Evolutionary conservation across 2,797 vertebrate genomes (phyloP), one percentile per base, ranked within the genome.

Genomic region (Tachyglossus aculeatus): DNA sequence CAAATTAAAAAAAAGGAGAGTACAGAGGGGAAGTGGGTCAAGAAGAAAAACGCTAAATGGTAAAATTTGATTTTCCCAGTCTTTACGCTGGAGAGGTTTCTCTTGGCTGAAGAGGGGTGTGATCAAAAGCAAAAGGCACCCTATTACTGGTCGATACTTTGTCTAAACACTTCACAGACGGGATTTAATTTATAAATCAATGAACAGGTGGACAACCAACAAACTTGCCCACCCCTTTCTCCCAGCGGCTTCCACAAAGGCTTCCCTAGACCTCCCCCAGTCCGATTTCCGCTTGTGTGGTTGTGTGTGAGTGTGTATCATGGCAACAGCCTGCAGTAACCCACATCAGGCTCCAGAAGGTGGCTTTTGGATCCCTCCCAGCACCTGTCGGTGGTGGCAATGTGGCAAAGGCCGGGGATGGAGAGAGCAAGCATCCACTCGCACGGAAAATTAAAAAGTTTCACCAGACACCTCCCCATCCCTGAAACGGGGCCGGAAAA

Each of bases 261-360:
- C 9, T 18, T 25, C 56, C 57, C 53, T 31, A 51, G 29, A 41
- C 29, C 36, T 22, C 64, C 33, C 34, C 16, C 64, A 27, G 21
- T 34, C 32, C 16, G 33, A 33, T 32, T 16, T n/a, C n/a, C 18
- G 7, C 51, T 40, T 54, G 51, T 81, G 44, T 66, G 63, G 75
- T 67, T 52, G 43, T 37, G 74, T 78, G 86, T 6, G 52, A 65
- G 53, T 52, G 34, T 10, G 88, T 83, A 84, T 55, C 80, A 63
- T 67, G 86, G 88, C 86, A 92, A 91, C 89, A 56, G 71, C 61
- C 68, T 33, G 8, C 18, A 65, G 25, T 37, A 66, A 79, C 34
- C 74, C 77, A 72, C 51, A 57, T 36, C 74, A 58, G 16, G 60
- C 47, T 70, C 69, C 62, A 59, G 72, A 81, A 78, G 72, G 75